These are phyloP conservation scores for Colletes collaris DNA, from an alignment of 2,888 invertebrate genomes.

Conservation along the genomic window DNA sequence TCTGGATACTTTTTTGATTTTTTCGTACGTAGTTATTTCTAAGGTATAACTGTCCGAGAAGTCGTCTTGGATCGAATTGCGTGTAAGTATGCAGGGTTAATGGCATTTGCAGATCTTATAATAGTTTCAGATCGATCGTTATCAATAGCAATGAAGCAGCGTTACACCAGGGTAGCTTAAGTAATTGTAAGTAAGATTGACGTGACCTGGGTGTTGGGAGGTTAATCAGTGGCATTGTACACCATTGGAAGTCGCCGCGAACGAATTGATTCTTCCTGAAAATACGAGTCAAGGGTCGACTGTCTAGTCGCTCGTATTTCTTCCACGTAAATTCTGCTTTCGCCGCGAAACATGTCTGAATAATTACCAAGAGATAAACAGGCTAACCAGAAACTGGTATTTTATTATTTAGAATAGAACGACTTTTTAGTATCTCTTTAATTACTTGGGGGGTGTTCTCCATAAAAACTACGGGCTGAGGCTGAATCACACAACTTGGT, in stretches of 20 bases:
- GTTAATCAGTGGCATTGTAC: constrained; percentile 46
- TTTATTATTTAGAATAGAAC: not conserved
- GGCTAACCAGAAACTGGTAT: not conserved
- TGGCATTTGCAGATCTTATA: constrained; percentile 28
- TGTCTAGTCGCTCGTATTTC: constrained; percentile 9
- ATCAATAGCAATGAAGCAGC: constrained; percentile 31
- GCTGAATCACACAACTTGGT: not conserved
- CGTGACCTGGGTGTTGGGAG: constrained; percentile 51
- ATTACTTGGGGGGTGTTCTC: not conserved
- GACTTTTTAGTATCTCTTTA: constrained; percentile 10
- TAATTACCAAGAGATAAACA: not conserved
- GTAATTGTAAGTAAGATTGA: constrained; percentile 73
- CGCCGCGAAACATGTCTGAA: not conserved
- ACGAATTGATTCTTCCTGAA: constrained; percentile 67
- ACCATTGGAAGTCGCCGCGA: constrained; percentile 39
- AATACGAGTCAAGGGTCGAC: constrained; percentile 17
- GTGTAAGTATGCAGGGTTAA: constrained; percentile 24
- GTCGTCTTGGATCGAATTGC: not conserved
- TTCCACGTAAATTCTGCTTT: not conserved
- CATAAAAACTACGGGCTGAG: constrained; percentile 1
- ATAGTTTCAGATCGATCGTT: constrained; percentile 20
- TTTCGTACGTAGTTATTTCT: not conserved
- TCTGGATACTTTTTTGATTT: too few species aligned
- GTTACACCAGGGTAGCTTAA: constrained; percentile 41
- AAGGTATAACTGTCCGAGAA: not conserved